Conservation (phyloP, 2,888 invertebrate genomes). For the Nomada lathburiana region DNA sequence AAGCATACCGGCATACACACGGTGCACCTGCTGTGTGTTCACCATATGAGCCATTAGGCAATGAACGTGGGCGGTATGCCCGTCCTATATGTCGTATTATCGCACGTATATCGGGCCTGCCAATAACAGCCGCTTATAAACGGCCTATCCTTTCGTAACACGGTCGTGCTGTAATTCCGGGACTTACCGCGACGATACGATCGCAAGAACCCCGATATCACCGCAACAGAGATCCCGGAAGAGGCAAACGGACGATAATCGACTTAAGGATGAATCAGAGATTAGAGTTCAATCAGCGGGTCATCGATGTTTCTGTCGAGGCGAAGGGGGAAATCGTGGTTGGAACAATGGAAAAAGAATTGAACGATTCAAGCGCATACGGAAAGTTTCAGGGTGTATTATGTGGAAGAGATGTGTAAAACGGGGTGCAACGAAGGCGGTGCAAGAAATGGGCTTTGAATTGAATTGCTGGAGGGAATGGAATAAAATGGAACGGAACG, state of each 20-base stretch:
- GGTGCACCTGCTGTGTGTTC: slow-evolving; percentile 44
- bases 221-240: background rate
- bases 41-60: slow-evolving; percentile 70
- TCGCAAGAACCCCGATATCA: slow-evolving; percentile 7
- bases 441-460: too few species aligned
- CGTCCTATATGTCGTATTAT: slow-evolving; percentile 68
- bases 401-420: too few species aligned
- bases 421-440: too few species aligned
- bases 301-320: background rate
- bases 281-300: background rate
- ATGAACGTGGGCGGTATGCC: slow-evolving; percentile 61
- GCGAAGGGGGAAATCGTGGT: background rate
- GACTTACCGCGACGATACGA: slow-evolving; percentile 58
- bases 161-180: slow-evolving; percentile 51
- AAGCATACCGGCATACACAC: slow-evolving; percentile 29
- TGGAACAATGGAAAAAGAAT: too few species aligned
- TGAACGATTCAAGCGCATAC: too few species aligned
- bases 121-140: slow-evolving; percentile 73
- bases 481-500: too few species aligned
- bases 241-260: background rate
- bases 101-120: slow-evolving; percentile 68
- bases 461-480: too few species aligned
- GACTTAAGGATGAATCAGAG: background rate
- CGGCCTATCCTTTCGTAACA: slow-evolving; percentile 71
- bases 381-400: too few species aligned